phyloP scores from a whole-genome alignment of 2,797 vertebrate species.

The Acanthiza pusilla region DNA sequence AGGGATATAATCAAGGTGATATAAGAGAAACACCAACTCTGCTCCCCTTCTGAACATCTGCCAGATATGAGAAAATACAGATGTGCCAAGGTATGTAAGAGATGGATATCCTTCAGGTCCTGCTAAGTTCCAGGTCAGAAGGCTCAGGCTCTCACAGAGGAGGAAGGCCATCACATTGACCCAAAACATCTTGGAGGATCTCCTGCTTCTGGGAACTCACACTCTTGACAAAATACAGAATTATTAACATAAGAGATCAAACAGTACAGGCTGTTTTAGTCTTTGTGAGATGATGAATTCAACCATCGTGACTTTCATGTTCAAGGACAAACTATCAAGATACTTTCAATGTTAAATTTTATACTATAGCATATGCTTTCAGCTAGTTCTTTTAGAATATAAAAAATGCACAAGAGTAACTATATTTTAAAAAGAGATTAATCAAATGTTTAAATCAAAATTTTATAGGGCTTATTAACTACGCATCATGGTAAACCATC shows the following conservation, averaged over 20 bases:
- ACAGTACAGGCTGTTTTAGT: not conserved
- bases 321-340: not conserved
- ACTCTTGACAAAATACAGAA: not conserved
- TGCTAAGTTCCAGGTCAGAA: not conserved
- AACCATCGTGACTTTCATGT: accelerated
- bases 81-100: not conserved
- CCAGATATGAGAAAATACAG: not conserved
- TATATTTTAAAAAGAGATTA: not conserved
- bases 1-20: not conserved
- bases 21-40: not conserved
- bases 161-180: not conserved
- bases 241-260: not conserved
- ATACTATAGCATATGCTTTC: not conserved
- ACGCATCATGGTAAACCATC: not conserved
- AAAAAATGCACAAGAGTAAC: not conserved
- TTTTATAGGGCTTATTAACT: not conserved
- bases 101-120: not conserved
- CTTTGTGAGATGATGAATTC: not conserved
- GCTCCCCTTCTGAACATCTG: not conserved
- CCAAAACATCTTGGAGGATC: not conserved
- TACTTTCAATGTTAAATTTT: not conserved
- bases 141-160: not conserved
- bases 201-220: not conserved
- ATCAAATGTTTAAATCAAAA: not conserved
- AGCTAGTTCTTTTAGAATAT: not conserved